phyloP scores from a whole-genome alignment of 2,797 vertebrate species.

The Mormyrops boulengeri region DNA sequence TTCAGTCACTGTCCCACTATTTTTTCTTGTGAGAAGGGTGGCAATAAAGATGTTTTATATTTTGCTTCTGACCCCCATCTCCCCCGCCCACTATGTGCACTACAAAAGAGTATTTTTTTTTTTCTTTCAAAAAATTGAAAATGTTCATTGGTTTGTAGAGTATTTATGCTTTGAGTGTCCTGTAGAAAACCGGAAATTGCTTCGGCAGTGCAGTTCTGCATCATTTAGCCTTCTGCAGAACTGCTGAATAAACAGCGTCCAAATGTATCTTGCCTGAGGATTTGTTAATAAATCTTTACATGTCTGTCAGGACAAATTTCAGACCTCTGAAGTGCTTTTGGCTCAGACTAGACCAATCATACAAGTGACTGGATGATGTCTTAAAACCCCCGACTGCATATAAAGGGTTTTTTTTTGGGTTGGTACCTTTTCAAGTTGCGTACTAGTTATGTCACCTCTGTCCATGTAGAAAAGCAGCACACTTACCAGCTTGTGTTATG shows the following conservation, averaged over 20 bases:
- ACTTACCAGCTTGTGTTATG: neutral
- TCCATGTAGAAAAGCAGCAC: neutral
- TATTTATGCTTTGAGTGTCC: neutral
- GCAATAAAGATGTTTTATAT: neutral
- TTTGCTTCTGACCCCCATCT: neutral
- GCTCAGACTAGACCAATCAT: neutral
- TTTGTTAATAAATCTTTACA: neutral
- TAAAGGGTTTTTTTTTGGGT: neutral
- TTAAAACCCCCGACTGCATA: neutral
- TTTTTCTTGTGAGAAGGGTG: neutral
- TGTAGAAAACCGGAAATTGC: constrained; percentile 1
- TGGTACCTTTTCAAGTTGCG: neutral
- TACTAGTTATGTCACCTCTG: neutral
- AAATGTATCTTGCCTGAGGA: neutral
- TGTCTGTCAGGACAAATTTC: neutral
- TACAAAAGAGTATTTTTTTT: neutral
- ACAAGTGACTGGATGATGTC: neutral
- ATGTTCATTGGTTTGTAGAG: neutral
- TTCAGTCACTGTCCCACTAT: neutral
- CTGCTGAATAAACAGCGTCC: neutral
- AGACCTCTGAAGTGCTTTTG: neutral
- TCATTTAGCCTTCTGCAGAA: neutral
- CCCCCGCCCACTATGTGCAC: neutral
- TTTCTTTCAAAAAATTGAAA: neutral
- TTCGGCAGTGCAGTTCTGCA: neutral